A percentile compares a stretch with the other conserved stretches of the same genome.
These are phyloP conservation scores for Bubalus kerabau DNA, from an alignment of 2,113 vertebrate genomes.

Conservation along the genomic window DNA sequence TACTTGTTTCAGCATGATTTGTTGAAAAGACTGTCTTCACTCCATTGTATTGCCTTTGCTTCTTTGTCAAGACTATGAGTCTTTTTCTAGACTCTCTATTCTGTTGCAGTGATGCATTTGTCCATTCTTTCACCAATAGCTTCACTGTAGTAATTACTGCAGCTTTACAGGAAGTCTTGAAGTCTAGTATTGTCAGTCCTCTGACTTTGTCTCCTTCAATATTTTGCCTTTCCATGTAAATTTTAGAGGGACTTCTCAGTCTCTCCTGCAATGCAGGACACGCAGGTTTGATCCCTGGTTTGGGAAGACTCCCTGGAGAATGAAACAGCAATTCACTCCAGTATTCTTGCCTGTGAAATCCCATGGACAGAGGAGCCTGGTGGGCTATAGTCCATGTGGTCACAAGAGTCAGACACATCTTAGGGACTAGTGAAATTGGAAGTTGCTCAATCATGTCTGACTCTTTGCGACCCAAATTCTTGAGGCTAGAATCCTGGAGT, in stretches of 20 bases:
- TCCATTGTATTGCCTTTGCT: not conserved
- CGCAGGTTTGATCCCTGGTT: not conserved
- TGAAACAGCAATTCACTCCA: not conserved
- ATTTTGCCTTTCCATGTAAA: not conserved
- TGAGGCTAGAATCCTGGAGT: not conserved
- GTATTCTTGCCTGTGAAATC: not conserved
- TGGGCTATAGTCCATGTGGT: not conserved
- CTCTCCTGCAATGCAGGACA: not conserved
- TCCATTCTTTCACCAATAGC: not conserved
- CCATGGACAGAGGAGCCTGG: not conserved
- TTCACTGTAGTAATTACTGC: not conserved
- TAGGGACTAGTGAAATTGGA: not conserved
- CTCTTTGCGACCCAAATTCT: not conserved
- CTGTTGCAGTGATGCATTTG: not conserved
- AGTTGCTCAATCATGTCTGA: not conserved
- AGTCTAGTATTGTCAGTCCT: not conserved
- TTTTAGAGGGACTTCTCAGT: not conserved
- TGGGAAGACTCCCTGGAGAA: not conserved
- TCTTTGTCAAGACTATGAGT: not conserved
- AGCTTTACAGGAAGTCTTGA: not conserved
- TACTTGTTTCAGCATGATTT: not conserved
- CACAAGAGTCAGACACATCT: not conserved
- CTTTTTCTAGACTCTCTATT: not conserved
- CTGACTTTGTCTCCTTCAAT: not conserved
- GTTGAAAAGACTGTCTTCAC: not conserved